Evolutionary conservation across 2,113 vertebrate genomes (phyloP).

Genomic region (Scatophagus argus): DNA sequence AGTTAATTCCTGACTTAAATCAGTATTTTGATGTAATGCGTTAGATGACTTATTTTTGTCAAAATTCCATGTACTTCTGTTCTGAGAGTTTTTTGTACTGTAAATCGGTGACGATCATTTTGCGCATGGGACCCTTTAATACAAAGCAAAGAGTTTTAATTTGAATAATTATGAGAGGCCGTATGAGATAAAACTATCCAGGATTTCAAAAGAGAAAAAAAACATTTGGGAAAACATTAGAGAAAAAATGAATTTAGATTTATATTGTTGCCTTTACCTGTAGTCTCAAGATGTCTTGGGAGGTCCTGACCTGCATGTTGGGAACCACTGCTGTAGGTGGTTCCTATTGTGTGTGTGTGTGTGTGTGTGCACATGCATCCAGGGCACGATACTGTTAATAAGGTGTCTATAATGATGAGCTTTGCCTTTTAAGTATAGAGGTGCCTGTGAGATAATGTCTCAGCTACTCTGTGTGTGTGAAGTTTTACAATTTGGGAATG

Average conservation of each 20-base stretch:
- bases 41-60: too few species aligned
- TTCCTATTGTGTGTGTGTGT: constrained; percentile 27
- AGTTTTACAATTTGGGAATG: constrained; percentile 3
- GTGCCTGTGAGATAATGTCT: constrained; percentile 35
- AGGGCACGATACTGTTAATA: neutral
- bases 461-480: constrained; percentile 16
- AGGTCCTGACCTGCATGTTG: constrained; percentile 24
- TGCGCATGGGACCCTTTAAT: neutral
- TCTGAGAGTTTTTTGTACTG: neutral
- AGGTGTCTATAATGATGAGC: constrained; percentile 43
- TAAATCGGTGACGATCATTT: neutral
- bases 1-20: neutral
- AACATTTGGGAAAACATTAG: neutral
- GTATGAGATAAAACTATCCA: neutral
- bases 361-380: neutral
- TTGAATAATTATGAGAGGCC: neutral
- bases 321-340: constrained; percentile 18
- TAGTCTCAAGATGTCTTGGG: constrained; percentile 28
- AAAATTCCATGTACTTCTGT: neutral
- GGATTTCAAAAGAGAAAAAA: neutral
- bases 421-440: constrained; percentile 27
- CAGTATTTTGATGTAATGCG: neutral
- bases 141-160: constrained; percentile 11
- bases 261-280: neutral
- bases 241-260: constrained; percentile 13